Conservation (phyloP, 2,888 invertebrate genomes). For the Micropterix aruncella region DNA sequence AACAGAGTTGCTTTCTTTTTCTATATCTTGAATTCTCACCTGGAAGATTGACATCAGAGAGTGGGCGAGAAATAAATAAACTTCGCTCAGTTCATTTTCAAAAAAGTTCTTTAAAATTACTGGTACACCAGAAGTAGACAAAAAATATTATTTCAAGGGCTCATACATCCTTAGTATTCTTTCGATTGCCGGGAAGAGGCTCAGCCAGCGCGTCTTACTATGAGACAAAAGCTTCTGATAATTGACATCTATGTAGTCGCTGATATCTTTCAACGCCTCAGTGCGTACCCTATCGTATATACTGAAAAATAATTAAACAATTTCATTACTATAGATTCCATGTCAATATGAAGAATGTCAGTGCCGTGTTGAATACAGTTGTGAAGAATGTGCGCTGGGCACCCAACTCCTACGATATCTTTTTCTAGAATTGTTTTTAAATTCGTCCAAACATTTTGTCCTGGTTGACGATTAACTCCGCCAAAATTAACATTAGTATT, state of each 20-base stretch:
- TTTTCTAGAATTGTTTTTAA: slow-evolving; percentile 12
- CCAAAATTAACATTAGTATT: slow-evolving; percentile 19
- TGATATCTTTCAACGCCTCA: slow-evolving; percentile 9
- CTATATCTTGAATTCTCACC: slow-evolving; percentile 2
- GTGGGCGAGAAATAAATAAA: too few species aligned
- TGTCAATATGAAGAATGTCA: slow-evolving; percentile 10
- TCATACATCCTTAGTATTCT: slow-evolving; percentile 14
- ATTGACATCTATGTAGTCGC: slow-evolving; percentile 9
- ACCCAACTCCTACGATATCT: slow-evolving; percentile 14
- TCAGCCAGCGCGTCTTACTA: slow-evolving; percentile 14
- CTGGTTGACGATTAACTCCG: slow-evolving; percentile 13
- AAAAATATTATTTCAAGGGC: slow-evolving; percentile 14
- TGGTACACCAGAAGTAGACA: slow-evolving; percentile 8
- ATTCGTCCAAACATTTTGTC: slow-evolving; percentile 13
- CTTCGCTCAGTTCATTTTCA: too few species aligned
- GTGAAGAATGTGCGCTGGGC: slow-evolving; percentile 14
- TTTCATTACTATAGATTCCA: slow-evolving; percentile 7
- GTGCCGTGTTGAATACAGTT: slow-evolving; percentile 13
- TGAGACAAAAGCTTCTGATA: slow-evolving; percentile 13
- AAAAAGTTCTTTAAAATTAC: too few species aligned
- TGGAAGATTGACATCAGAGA: slow-evolving; percentile 6
- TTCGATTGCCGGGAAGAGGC: slow-evolving; percentile 15
- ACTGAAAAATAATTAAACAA: slow-evolving; percentile 9
- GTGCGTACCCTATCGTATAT: slow-evolving; percentile 7
- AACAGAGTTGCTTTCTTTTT: slow-evolving; percentile 6